A percentile compares a stretch with the other conserved stretches of the same genome.
Evolutionary conservation across 2,113 vertebrate genomes (phyloP).

Genomic region (Morone saxatilis): DNA sequence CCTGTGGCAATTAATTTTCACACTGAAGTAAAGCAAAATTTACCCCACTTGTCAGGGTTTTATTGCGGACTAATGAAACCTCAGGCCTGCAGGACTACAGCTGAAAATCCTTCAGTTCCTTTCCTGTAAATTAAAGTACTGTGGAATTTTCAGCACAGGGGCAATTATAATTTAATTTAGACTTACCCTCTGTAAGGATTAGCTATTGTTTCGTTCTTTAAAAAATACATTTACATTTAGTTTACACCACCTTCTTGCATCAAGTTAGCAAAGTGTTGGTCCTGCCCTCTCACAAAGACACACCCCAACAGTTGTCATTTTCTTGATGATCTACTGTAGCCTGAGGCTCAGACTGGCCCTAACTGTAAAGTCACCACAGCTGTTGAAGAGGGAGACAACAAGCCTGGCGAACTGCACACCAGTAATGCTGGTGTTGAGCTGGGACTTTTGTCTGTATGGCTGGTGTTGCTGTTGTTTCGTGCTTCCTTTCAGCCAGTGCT

Average conservation of each 20-base stretch:
- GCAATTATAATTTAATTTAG: conserved; percentile 26
- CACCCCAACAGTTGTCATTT: conserved; percentile 32
- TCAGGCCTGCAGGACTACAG: conserved; percentile 25
- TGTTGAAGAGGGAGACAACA: conserved; percentile 28
- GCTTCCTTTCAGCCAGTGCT: not conserved
- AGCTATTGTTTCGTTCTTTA: not conserved
- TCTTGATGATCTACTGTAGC: conserved; percentile 34
- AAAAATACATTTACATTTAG: not conserved
- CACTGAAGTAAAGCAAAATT: conserved; percentile 32
- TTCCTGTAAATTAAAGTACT: conserved; percentile 1
- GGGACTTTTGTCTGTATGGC: not conserved
- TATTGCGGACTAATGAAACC: conserved; percentile 55
- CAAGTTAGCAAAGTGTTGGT: not conserved
- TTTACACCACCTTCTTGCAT: not conserved
- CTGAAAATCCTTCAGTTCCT: conserved; percentile 29
- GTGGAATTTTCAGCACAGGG: conserved; percentile 1
- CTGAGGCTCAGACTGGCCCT: conserved; percentile 34
- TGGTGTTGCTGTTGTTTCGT: not conserved
- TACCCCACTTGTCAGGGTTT: conserved; percentile 30
- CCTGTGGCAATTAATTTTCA: conserved; percentile 34
- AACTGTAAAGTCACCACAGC: conserved; percentile 39
- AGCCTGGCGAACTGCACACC: not conserved
- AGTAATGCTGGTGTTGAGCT: not conserved
- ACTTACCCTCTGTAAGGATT: not conserved
- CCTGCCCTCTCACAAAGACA: conserved; percentile 12